Percentiles rank a stretch among this genome's conserved stretches.
These are phyloP conservation scores for Tragelaphus scriptus DNA, from an alignment of 2,113 vertebrate genomes.

Conservation along the genomic window DNA sequence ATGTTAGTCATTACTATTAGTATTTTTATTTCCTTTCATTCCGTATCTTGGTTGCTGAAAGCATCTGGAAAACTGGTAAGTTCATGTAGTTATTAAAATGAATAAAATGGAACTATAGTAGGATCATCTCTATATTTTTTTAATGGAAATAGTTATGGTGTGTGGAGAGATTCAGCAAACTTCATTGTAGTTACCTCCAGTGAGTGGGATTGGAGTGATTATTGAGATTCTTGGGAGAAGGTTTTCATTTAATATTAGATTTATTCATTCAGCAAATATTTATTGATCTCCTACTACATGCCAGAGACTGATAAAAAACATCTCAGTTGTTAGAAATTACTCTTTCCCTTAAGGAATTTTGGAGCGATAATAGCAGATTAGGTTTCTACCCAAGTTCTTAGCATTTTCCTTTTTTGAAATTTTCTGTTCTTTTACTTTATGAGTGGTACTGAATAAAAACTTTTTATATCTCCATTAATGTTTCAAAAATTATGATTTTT, in stretches of 20 bases:
- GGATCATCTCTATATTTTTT: background rate
- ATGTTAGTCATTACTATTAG: background rate
- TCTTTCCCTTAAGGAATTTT: background rate
- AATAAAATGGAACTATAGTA: background rate
- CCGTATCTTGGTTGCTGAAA: background rate
- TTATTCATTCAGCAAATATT: background rate
- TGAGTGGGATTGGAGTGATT: background rate
- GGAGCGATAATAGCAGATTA: background rate
- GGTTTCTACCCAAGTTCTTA: background rate
- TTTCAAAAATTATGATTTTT: conserved; percentile 7
- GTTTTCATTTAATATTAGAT: background rate
- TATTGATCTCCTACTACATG: background rate
- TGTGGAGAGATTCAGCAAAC: background rate
- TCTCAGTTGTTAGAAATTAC: background rate
- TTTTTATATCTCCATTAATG: background rate
- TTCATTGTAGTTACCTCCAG: background rate
- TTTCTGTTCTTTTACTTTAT: background rate
- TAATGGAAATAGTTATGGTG: background rate
- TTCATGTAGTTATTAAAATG: background rate
- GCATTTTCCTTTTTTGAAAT: conserved; percentile 12
- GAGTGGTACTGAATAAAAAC: background rate
- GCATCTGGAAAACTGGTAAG: conserved; percentile 4
- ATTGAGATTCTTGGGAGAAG: background rate
- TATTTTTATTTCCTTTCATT: background rate
- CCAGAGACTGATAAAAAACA: background rate